Evolutionary conservation across 2,113 vertebrate species (phyloP), one percentile per base, ranked within the genome.

Genomic region (Alligator mississippiensis): DNA sequence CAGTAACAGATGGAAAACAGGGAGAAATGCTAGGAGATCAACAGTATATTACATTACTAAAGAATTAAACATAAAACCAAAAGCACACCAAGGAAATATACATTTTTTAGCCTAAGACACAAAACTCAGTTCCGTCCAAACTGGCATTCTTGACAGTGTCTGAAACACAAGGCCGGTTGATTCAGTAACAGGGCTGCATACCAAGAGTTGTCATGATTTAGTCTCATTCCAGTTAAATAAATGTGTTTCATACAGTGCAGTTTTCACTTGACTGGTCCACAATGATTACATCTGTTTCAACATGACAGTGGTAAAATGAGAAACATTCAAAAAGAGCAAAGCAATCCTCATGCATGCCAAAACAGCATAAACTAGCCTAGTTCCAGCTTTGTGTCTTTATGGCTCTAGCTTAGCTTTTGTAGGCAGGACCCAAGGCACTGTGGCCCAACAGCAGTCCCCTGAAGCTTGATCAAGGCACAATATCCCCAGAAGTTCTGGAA

Each of bases 1-100:
- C 75, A 77, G 90, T 16, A 97, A 95, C 93, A 97, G 96, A 97
- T 84, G 91, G 93, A 96, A 97, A 97, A 92, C 17, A 6, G 60
- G 27, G 80, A 16, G 78, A 79, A 90, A 96, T 8, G 85, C 74
- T 3, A 93, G 81, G 79, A 89, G 85, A 90, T 83, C 38, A 72
- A 77, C 88, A 59, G 95, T 92, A 83, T 66, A 92, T 91, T 91
- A 70, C 90, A 95, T 75, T 86, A 90, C 88, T 72, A 5, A 24
- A 62, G 88, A 85, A 87, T 91, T 95, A 96, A 96, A 97, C 97
- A 94, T 94, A 95, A 96, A 94, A 80, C 85, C 88, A 90, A 34
- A n/a, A 80, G 87, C 2, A 6, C 89, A 90, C n/a, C 38, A 82
- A 89, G 89, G 93, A 94, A 93, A 89, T 64, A 47, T 1, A 47